phyloP scores from a whole-genome alignment of 2,888 invertebrate genomes.

The Sthenelais limicola region DNA sequence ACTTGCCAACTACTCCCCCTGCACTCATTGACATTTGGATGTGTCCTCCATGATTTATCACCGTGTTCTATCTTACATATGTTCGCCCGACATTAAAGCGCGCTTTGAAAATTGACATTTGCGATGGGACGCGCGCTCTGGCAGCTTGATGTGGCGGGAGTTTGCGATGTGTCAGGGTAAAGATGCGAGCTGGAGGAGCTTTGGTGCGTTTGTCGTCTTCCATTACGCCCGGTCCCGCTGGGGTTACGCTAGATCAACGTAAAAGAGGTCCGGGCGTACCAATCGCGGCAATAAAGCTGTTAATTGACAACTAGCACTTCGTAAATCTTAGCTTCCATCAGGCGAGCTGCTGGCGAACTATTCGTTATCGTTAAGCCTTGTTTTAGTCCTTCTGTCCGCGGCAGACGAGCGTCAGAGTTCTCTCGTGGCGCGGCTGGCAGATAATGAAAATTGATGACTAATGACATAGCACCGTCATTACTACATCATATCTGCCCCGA shows the following conservation, averaged over 20 bases:
- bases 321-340: constrained; percentile 34
- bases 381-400: constrained; percentile 21
- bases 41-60: constrained; percentile 2
- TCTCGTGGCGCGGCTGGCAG: background rate
- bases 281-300: constrained; percentile 32
- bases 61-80: background rate
- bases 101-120: constrained; percentile 8
- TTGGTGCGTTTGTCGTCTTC: background rate
- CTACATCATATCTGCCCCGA: constrained; percentile 5
- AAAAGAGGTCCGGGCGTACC: constrained; percentile 10
- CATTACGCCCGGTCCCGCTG: constrained; percentile 14
- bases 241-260: background rate
- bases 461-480: constrained; percentile 13
- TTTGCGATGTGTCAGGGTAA: background rate
- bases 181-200: no score
- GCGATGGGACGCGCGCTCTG: background rate
- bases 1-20: no score
- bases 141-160: background rate
- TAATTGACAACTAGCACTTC: constrained; percentile 35
- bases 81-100: constrained; percentile 3
- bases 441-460: constrained; percentile 32
- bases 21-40: no score
- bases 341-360: constrained; percentile 13
- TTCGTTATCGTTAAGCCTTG: constrained; percentile 35
- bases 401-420: background rate